Evolutionary conservation across 1,140 invertebrate genomes (phyloP).

Genomic region (Ceratitis capitata): DNA sequence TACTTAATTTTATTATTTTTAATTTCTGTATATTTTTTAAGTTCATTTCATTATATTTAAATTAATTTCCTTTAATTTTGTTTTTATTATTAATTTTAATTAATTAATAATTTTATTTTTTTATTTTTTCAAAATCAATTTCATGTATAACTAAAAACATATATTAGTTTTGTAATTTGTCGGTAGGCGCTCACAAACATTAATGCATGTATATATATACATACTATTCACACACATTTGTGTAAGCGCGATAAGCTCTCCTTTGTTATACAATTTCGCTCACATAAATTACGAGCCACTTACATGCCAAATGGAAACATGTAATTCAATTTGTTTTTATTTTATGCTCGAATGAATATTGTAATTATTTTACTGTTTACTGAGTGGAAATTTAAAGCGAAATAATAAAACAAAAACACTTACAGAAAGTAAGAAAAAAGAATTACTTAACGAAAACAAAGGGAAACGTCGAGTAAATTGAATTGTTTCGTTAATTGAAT

Average conservation of each 20-base stretch:
- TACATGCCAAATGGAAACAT: constrained; percentile 10
- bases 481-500: constrained; percentile 33
- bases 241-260: neutral
- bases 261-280: neutral
- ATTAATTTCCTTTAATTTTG: neutral
- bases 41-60: neutral
- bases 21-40: neutral
- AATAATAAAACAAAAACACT: neutral
- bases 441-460: neutral
- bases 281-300: constrained; percentile 24
- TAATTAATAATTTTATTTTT: neutral
- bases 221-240: neutral
- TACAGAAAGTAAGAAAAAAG: neutral
- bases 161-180: neutral
- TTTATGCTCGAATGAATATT: constrained; percentile 6
- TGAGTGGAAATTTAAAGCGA: neutral
- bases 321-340: constrained; percentile 26
- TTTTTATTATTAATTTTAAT: neutral
- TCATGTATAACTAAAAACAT: neutral
- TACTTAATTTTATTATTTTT: no score
- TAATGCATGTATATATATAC: neutral
- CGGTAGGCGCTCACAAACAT: neutral
- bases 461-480: neutral
- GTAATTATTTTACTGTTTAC: constrained; percentile 8
- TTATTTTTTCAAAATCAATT: neutral